phyloP scores from a whole-genome alignment of 2,888 invertebrate genomes.

The Pristionchus fissidentatus region DNA sequence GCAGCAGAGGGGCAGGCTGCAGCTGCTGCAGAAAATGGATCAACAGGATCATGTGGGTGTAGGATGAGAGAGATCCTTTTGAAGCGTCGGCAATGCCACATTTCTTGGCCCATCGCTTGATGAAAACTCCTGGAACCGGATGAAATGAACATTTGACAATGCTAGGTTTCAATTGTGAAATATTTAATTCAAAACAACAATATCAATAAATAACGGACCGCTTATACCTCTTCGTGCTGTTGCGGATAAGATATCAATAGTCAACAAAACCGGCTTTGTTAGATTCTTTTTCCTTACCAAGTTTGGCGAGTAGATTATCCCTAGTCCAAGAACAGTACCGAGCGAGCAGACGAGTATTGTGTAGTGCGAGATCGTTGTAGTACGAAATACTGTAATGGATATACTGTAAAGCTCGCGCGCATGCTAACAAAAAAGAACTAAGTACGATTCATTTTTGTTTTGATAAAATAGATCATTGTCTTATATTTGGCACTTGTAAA shows the following conservation, averaged over 20 bases:
- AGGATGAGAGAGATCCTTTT: constrained; percentile 81
- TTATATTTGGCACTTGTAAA: too few relatives aligned
- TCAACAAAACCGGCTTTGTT: too few relatives aligned
- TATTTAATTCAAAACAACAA: not conserved
- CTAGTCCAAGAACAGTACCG: constrained; percentile 78
- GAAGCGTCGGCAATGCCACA: constrained; percentile 80
- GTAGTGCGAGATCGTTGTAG: constrained; percentile 80
- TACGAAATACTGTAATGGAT: constrained; percentile 77
- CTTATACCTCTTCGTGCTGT: too few relatives aligned
- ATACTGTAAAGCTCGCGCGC: too few relatives aligned
- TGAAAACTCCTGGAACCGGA: not conserved
- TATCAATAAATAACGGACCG: too few relatives aligned
- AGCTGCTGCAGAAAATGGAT: constrained; percentile 80
- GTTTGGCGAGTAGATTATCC: constrained; percentile 78
- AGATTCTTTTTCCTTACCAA: constrained; percentile 52
- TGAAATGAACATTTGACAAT: not conserved
- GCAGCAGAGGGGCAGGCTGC: constrained; percentile 79
- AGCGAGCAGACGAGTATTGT: constrained; percentile 79
- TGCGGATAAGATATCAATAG: too few relatives aligned
- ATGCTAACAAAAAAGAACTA: too few relatives aligned
- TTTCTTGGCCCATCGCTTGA: constrained; percentile 79
- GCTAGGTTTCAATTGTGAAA: not conserved
- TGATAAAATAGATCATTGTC: too few relatives aligned
- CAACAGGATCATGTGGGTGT: constrained; percentile 81
- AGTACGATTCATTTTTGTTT: too few relatives aligned